Evolutionary conservation across 2,113 vertebrate species (phyloP), one percentile per base, ranked within the genome.

Genomic region (Dromas ardeola): DNA sequence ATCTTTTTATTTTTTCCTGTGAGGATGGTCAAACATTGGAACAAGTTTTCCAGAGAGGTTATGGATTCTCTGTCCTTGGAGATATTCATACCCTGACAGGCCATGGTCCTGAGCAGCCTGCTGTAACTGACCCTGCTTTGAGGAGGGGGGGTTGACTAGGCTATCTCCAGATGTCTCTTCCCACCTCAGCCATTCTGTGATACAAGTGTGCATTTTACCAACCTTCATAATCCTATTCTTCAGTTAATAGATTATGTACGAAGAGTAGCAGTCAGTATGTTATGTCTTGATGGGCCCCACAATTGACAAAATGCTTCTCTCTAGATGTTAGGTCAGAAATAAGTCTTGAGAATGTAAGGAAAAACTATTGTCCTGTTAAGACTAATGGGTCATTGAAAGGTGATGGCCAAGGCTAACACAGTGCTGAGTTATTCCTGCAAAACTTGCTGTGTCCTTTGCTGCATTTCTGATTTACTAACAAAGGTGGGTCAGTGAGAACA

Each of bases 141-240:
- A 22, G 20, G 19, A 8, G 26, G 0, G 0, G 0, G 9, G 5
- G 5, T 76, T 11, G 52, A 32, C 21, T 58, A 49, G 17, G 4
- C 11, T 21, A 0, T 52, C 34, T 81, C 20, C 27, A 53, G n/a
- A 50, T 30, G 21, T 69, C 19, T 5, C 18, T 70, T 82, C 34
- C 32, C 15, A 56, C 45, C 19, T 78, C 43, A 81, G n/a, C 55
- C 6, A 1, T 81, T 79, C 38, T 77, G 38, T 43, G 74, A 49
- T 42, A 11, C 0, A 2, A 36, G 29, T 15, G 9, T 62, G 34
- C 19, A 11, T 36, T 56, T 80, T 76, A 21, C 27, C n/a, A 77
- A 21, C 38, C 15, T 83, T 72, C 15, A 30, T 67, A 72, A 84
- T 69, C 18, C 38, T 77, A 2, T 83, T 30, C 10, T 55, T 76